phyloP scores from a whole-genome alignment of 2,113 vertebrate species.

The Picathartes gymnocephalus region DNA sequence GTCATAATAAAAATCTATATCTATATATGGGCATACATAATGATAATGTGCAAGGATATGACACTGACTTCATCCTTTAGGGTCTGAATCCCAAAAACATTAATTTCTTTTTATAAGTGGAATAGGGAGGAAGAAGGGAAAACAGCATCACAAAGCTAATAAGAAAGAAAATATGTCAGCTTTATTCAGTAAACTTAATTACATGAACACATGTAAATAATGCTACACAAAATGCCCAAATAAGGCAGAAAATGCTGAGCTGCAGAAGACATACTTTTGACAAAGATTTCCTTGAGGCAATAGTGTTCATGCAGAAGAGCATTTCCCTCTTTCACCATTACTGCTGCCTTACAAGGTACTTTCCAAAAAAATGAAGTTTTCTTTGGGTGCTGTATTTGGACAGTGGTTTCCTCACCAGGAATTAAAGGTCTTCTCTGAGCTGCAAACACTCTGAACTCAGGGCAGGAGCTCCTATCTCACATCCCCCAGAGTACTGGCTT shows the following conservation, averaged over 20 bases:
- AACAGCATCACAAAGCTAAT: not conserved
- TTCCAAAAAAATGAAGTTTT: not conserved
- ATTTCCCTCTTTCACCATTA: not conserved
- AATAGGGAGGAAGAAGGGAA: not conserved
- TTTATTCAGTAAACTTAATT: not conserved
- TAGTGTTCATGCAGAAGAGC: not conserved
- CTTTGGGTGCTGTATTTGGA: not conserved
- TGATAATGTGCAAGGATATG: not conserved
- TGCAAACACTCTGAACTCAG: not conserved
- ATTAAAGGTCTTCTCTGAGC: not conserved
- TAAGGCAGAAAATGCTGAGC: not conserved
- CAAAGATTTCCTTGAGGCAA: not conserved
- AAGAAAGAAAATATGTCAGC: not conserved
- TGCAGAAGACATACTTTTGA: not conserved
- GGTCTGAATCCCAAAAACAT: not conserved
- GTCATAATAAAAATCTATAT: not conserved
- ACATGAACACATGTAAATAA: not conserved
- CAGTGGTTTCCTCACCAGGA: not conserved
- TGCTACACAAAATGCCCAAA: not conserved
- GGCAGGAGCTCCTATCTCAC: not conserved
- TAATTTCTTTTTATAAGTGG: not conserved
- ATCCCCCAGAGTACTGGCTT: accelerated
- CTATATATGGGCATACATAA: not conserved
- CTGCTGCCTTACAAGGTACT: not conserved
- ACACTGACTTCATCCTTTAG: not conserved